Evolutionary conservation across 2,113 vertebrate species (phyloP).

Genomic region (Aplodontia rufa): DNA sequence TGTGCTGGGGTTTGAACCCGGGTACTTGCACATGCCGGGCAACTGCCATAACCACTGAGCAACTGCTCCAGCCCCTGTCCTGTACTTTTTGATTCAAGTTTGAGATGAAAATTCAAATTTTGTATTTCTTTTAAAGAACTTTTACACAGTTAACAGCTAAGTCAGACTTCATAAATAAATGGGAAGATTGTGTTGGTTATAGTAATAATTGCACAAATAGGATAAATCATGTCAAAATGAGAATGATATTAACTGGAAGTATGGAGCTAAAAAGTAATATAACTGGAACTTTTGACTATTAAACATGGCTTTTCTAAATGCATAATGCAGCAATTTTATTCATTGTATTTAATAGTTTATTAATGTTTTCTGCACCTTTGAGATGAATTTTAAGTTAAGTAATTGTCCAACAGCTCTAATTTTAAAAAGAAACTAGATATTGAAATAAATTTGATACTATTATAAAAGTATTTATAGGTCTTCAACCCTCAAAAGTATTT

Average conservation of each 20-base stretch:
- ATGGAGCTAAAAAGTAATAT: conserved; percentile 41
- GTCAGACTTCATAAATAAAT: conserved; percentile 7
- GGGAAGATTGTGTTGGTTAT: conserved; percentile 27
- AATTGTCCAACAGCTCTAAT: conserved; percentile 52
- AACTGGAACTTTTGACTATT: too few species aligned
- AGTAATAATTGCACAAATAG: not conserved
- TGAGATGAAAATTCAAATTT: not conserved
- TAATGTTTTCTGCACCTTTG: conserved; percentile 12
- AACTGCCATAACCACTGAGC: too few species aligned
- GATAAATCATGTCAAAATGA: conserved; percentile 37
- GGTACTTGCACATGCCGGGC: too few species aligned
- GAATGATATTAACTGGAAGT: conserved; percentile 8
- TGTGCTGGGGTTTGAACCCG: too few species aligned
- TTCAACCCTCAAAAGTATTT: not conserved
- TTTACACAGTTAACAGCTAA: conserved; percentile 23
- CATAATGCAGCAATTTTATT: too few species aligned
- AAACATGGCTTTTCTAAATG: too few species aligned
- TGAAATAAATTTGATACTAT: too few species aligned
- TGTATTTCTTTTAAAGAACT: conserved; percentile 34
- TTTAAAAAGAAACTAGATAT: conserved; percentile 69
- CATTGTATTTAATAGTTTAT: too few species aligned
- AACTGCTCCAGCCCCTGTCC: too few species aligned
- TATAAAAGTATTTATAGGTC: not conserved
- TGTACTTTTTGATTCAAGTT: conserved; percentile 1
- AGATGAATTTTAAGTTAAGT: conserved; percentile 58